Evolutionary conservation across 2,113 vertebrate genomes (phyloP).

Genomic region (Pagrus major): DNA sequence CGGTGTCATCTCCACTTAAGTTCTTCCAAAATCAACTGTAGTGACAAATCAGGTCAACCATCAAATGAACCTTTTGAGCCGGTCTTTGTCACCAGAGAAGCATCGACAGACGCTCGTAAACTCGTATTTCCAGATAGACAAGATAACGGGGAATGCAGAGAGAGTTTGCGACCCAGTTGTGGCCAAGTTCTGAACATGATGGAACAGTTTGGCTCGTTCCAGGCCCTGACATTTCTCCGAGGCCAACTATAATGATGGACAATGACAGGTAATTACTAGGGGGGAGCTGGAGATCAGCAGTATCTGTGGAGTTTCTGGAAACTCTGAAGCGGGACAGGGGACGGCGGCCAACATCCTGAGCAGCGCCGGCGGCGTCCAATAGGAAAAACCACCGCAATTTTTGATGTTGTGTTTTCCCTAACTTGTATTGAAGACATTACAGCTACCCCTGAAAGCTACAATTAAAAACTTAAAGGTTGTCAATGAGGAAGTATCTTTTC

Average conservation of each 20-base stretch:
- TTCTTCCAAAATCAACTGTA: not conserved
- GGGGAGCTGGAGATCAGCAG: constrained; percentile 64
- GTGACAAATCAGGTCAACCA: not conserved
- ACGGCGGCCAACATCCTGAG: constrained; percentile 52
- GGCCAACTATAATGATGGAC: constrained; percentile 77
- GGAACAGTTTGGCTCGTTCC: constrained; percentile 62
- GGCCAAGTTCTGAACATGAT: constrained; percentile 28
- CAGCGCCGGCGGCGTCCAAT: constrained; percentile 19
- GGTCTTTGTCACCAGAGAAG: not conserved
- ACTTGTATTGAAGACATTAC: constrained; percentile 41
- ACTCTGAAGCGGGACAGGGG: constrained; percentile 58
- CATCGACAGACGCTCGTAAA: not conserved
- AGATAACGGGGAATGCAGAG: constrained; percentile 25
- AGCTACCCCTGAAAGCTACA: constrained; percentile 2
- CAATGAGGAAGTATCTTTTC: not conserved
- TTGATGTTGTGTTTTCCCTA: constrained; percentile 47
- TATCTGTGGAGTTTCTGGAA: constrained; percentile 72
- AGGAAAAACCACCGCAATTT: constrained; percentile 33
- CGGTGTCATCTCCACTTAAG: not conserved
- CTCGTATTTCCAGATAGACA: not conserved
- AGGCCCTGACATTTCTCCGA: constrained; percentile 74
- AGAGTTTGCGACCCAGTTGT: constrained; percentile 11
- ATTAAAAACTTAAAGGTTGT: not conserved
- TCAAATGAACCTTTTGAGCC: not conserved
- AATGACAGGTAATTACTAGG: constrained; percentile 78